phyloP scores from a whole-genome alignment of 2,888 invertebrate species.

The Leptothorax acervorum region DNA sequence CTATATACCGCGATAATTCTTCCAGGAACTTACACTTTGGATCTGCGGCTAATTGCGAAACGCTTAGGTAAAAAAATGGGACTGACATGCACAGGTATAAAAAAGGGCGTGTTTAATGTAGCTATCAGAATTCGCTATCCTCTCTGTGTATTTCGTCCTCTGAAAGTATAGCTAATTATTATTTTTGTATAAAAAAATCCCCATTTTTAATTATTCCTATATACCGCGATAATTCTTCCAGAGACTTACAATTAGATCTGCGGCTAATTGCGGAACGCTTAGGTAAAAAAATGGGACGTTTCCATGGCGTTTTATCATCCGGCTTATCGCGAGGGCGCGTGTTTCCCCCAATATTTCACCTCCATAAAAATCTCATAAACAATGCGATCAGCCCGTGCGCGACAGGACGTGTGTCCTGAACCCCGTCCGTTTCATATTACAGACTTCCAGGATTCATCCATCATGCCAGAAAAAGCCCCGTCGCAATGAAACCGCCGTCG shows the following conservation, averaged over 20 bases:
- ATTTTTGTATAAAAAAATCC: neutral
- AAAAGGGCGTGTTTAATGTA: neutral
- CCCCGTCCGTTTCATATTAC: conserved; percentile 78
- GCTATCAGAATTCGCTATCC: neutral
- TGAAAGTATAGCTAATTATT: neutral
- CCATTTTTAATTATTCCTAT: neutral
- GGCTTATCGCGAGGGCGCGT: conserved; percentile 66
- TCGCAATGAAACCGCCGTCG: conserved; percentile 66
- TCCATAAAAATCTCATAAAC: conserved; percentile 82
- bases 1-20: neutral
- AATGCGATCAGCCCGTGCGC: conserved; percentile 74
- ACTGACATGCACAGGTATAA: neutral
- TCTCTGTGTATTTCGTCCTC: neutral
- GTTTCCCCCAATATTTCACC: conserved; percentile 75
- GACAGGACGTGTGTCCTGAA: conserved; percentile 40
- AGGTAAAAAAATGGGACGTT: conserved; percentile 40
- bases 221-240: neutral
- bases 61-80: conserved; percentile 41
- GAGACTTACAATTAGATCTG: neutral
- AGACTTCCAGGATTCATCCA: conserved; percentile 78
- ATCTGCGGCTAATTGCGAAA: conserved; percentile 51
- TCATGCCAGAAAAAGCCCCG: conserved; percentile 75
- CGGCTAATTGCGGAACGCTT: conserved; percentile 51
- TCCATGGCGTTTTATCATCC: conserved; percentile 70
- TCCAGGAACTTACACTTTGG: neutral